phyloP scores from a whole-genome alignment of 23 tunicate genomes.

The Clavelina lepadiformis region DNA sequence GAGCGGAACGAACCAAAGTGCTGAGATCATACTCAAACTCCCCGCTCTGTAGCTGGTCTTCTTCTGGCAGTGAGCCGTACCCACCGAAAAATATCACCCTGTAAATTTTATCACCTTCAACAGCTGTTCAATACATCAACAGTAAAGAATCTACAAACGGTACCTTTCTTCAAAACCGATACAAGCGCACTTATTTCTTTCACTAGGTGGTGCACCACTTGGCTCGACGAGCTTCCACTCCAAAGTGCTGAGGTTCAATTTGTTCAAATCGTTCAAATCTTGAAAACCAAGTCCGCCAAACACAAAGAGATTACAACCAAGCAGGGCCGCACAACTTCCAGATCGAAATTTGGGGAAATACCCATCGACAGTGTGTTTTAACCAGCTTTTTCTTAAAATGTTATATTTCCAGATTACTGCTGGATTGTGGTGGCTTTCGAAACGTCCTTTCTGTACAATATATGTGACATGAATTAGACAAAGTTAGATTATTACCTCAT shows the following conservation, averaged over 20 bases:
- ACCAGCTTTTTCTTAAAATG: neutral
- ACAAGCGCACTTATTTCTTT: slow-evolving; percentile 28
- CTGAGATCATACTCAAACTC: slow-evolving; percentile 7
- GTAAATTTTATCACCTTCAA: neutral
- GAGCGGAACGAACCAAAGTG: neutral
- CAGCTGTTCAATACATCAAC: neutral
- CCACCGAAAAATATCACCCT: slow-evolving; percentile 38
- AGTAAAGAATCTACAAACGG: neutral
- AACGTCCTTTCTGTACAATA: neutral
- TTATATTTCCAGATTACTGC: slow-evolving; percentile 1
- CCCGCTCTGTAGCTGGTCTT: slow-evolving; percentile 7
- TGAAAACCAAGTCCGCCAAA: neutral
- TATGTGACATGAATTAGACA: too few relatives aligned
- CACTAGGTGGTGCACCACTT: slow-evolving; percentile 21
- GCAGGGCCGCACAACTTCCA: neutral
- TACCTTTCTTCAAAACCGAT: slow-evolving; percentile 14
- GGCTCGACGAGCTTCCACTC: slow-evolving; percentile 8
- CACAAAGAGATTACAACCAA: neutral
- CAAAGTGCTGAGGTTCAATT: slow-evolving; percentile 2
- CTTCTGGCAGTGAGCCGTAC: slow-evolving; percentile 15
- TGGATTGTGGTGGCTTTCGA: neutral
- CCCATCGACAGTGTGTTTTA: neutral
- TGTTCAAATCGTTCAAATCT: too few relatives aligned
- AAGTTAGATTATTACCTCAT: too few relatives aligned
- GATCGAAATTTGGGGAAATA: neutral